Conservation (phyloP, 2,113 vertebrate species). For the Pedetes capensis region DNA sequence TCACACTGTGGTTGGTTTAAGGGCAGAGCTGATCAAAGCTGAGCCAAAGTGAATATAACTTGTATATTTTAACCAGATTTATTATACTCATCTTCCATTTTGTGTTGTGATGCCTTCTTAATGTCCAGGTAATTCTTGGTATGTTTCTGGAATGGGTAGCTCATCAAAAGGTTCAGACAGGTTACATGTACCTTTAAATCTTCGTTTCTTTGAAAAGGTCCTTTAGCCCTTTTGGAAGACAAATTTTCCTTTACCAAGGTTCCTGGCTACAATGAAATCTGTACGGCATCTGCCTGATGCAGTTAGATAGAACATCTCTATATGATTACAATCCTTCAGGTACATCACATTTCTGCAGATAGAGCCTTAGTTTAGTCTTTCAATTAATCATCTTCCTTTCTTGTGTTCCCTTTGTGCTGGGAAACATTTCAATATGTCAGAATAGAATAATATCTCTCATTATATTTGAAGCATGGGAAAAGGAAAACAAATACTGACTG, state of each 20-base stretch:
- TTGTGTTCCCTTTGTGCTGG: not conserved
- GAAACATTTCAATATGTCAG: slow-evolving; percentile 46
- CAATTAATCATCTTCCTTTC: slow-evolving; percentile 1
- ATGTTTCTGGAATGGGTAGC: not conserved
- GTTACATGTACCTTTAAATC: not conserved
- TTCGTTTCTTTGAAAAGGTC: not conserved
- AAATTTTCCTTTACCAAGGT: not conserved
- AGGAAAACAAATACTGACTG: slow-evolving; percentile 53
- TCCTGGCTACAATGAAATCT: not conserved
- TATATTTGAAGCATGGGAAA: slow-evolving; percentile 44
- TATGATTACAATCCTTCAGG: not conserved
- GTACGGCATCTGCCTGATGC: not conserved
- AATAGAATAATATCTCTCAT: slow-evolving; percentile 36
- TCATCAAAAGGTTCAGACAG: not conserved
- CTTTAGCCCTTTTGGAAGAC: not conserved
- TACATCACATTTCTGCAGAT: not conserved
- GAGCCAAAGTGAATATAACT: not conserved
- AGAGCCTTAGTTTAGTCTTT: not conserved
- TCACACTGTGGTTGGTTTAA: not conserved
- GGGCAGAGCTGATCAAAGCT: not conserved
- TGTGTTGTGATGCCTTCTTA: not conserved
- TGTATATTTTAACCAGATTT: not conserved
- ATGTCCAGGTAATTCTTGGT: not conserved
- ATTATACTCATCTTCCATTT: not conserved
- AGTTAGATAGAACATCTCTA: not conserved